These are phyloP conservation scores for Chironomus tentans DNA, from an alignment of 2,888 invertebrate species.

Conservation along the genomic window DNA sequence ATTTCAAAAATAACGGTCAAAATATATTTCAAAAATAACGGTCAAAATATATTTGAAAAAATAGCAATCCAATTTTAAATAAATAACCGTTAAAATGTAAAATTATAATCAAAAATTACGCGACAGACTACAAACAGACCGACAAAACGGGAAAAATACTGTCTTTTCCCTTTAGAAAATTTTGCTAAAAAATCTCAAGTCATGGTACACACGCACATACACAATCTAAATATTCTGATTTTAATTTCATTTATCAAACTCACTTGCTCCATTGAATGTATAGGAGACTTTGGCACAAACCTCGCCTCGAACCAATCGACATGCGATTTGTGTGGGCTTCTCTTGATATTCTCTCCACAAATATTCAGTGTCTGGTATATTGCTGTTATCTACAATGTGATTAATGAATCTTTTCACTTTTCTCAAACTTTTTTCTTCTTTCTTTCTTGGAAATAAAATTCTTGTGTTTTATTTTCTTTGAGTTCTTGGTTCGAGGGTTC, in stretches of 20 bases:
- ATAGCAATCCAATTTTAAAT: too few species aligned
- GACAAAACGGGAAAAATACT: too few species aligned
- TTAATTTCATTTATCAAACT: conserved; percentile 32
- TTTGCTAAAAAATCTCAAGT: background rate
- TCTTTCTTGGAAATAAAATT: too few species aligned
- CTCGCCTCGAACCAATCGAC: conserved; percentile 49
- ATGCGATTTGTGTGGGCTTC: conserved; percentile 44
- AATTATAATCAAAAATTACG: too few species aligned
- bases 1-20: too few species aligned
- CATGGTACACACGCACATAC: too few species aligned
- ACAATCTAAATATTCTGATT: background rate
- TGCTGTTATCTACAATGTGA: conserved; percentile 48
- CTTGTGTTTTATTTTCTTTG: background rate
- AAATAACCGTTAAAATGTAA: too few species aligned
- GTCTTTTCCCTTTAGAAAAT: too few species aligned
- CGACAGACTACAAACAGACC: too few species aligned
- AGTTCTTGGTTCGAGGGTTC: too few species aligned
- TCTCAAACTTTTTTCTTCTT: background rate
- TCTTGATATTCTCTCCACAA: conserved; percentile 49
- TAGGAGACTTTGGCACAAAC: conserved; percentile 57
- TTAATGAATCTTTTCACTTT: background rate
- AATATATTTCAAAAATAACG: too few species aligned
- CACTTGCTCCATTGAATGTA: conserved; percentile 52
- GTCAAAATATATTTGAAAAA: too few species aligned
- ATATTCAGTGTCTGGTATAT: conserved; percentile 52